These are phyloP conservation scores for Spinus olivaceus DNA, from an alignment of 2,797 vertebrate species.

Conservation along the genomic window DNA sequence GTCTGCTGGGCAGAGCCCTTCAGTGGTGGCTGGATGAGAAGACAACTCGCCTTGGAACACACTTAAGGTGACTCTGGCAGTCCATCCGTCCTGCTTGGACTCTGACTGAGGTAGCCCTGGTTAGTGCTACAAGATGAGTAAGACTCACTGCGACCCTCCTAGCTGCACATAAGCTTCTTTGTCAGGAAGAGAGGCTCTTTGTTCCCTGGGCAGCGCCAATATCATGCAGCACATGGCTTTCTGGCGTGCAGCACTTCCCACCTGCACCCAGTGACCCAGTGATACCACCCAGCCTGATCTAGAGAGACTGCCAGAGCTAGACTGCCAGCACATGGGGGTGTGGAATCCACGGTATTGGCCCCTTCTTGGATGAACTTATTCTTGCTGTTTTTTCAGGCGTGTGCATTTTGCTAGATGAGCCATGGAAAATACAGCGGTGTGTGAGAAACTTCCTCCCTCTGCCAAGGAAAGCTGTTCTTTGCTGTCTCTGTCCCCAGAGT, in stretches of 20 bases:
- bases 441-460: constrained; percentile 24
- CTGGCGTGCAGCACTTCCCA: neutral
- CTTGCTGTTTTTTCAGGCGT: neutral
- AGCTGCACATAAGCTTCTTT: neutral
- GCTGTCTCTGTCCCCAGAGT: neutral
- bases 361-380: neutral
- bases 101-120: neutral
- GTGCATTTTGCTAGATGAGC: neutral
- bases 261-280: neutral
- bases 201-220: fast-evolving
- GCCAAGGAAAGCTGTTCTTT: constrained; percentile 46
- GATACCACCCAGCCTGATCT: neutral
- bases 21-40: neutral
- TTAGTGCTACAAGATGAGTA: neutral
- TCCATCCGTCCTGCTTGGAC: fast-evolving
- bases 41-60: neutral
- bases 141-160: neutral
- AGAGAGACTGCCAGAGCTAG: neutral
- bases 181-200: neutral
- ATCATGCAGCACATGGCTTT: fast-evolving
- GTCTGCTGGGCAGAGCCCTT: neutral
- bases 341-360: fast-evolving
- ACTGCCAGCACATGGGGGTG: neutral
- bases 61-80: neutral
- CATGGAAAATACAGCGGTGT: neutral